These are phyloP conservation scores for Coregonus ussuriensis DNA, from an alignment of 2,797 vertebrate genomes.

Conservation along the genomic window DNA sequence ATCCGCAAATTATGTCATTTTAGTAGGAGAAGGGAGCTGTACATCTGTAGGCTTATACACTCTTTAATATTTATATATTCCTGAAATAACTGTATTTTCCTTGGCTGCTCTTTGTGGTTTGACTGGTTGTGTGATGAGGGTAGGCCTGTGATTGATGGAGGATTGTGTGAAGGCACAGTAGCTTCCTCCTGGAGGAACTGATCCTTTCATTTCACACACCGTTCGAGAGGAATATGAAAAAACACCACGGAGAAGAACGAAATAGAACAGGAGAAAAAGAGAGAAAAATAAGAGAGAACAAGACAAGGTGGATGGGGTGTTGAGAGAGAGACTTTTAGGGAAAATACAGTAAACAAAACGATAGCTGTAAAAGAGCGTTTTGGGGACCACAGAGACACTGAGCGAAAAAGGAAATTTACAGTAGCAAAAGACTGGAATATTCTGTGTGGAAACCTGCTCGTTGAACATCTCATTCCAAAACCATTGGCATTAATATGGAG, in stretches of 20 bases:
- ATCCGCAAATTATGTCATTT: not conserved
- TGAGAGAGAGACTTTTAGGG: not conserved
- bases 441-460: not conserved
- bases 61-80: too few species aligned
- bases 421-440: not conserved
- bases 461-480: too few species aligned
- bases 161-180: conserved; percentile 30
- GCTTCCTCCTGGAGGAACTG: conserved; percentile 34
- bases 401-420: not conserved
- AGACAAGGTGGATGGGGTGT: not conserved
- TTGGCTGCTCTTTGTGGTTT: not conserved
- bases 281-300: not conserved
- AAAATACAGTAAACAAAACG: not conserved
- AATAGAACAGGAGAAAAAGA: not conserved
- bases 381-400: not conserved
- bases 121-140: not conserved
- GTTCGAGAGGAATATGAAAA: conserved; percentile 38
- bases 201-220: conserved; percentile 49
- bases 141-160: not conserved
- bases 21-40: not conserved
- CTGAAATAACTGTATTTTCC: not conserved
- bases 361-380: not conserved
- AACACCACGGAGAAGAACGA: conserved; percentile 3
- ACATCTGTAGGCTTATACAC: not conserved
- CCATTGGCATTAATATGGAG: too few species aligned